These are phyloP conservation scores for Melospiza melodia DNA, from an alignment of 2,113 vertebrate species.

Conservation along the genomic window DNA sequence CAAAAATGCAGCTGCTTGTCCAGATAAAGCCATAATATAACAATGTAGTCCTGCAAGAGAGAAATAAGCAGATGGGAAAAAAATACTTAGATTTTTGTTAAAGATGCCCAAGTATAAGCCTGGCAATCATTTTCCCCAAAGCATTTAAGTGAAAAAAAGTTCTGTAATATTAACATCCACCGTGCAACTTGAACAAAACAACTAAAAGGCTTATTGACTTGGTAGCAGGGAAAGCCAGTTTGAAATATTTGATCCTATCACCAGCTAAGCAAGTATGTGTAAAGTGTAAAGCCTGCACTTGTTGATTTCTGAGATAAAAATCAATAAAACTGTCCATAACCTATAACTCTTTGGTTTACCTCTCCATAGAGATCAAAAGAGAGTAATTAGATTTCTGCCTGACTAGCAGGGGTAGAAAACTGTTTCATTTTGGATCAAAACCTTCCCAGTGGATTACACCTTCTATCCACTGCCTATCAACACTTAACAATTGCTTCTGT, in stretches of 20 bases:
- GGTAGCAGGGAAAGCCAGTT: constrained; percentile 65
- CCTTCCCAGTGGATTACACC: constrained; percentile 69
- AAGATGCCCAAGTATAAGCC: neutral
- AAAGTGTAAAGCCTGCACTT: constrained; percentile 76
- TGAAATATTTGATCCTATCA: constrained; percentile 75
- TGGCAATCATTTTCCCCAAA: neutral
- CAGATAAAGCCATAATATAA: neutral
- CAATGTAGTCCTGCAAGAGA: neutral
- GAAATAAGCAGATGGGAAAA: neutral
- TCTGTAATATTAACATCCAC: constrained; percentile 43
- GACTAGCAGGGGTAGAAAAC: constrained; percentile 74
- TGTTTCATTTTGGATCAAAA: constrained; percentile 78
- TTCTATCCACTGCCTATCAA: constrained; percentile 68
- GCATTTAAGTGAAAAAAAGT: constrained; percentile 26
- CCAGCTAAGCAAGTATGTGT: constrained; percentile 72
- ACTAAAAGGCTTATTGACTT: constrained; percentile 72
- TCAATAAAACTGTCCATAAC: constrained; percentile 76
- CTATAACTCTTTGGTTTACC: constrained; percentile 70
- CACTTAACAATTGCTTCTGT: constrained; percentile 71
- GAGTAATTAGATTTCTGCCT: constrained; percentile 81
- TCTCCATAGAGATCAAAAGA: constrained; percentile 74
- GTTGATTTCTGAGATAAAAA: constrained; percentile 79
- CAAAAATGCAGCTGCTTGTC: neutral
- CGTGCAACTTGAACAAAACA: constrained; percentile 65
- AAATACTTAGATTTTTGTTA: neutral